A percentile compares a stretch with the other conserved stretches of the same genome.
Conservation (phyloP, 2,888 invertebrate genomes). For the Hybos culiciformis region DNA sequence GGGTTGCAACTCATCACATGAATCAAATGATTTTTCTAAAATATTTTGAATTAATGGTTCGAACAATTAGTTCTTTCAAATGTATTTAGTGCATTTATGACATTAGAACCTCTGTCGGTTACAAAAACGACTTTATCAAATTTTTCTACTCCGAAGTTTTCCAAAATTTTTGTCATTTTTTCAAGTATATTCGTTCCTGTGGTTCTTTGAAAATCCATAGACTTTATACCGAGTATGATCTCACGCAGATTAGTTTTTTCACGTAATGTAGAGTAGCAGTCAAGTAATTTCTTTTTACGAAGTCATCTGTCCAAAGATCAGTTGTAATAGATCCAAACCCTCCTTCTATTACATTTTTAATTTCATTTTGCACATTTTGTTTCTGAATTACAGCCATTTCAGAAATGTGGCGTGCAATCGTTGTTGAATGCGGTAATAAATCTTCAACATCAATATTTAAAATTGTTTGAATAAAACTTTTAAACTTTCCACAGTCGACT, state of each 20-base stretch:
- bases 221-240: not conserved
- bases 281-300: too few species aligned
- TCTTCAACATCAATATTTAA: conserved; percentile 1
- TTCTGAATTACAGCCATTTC: not conserved
- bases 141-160: not conserved
- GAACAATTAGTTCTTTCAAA: not conserved
- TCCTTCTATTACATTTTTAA: not conserved
- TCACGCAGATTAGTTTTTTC: not conserved
- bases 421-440: conserved; percentile 1
- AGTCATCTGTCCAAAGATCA: not conserved
- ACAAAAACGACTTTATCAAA: not conserved
- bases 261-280: too few species aligned
- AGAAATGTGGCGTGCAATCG: conserved; percentile 1
- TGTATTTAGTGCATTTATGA: not conserved
- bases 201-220: not conserved
- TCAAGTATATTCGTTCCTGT: not conserved
- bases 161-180: not conserved
- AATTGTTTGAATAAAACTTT: not conserved
- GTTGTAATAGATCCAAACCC: not conserved
- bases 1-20: not conserved
- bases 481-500: not conserved
- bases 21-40: not conserved
- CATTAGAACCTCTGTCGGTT: not conserved
- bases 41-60: not conserved
- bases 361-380: too few species aligned